Percentiles rank a stretch among this genome's conserved stretches.
These are phyloP conservation scores for Bombyx mori DNA, from an alignment of 1,140 invertebrate species.

Conservation along the genomic window DNA sequence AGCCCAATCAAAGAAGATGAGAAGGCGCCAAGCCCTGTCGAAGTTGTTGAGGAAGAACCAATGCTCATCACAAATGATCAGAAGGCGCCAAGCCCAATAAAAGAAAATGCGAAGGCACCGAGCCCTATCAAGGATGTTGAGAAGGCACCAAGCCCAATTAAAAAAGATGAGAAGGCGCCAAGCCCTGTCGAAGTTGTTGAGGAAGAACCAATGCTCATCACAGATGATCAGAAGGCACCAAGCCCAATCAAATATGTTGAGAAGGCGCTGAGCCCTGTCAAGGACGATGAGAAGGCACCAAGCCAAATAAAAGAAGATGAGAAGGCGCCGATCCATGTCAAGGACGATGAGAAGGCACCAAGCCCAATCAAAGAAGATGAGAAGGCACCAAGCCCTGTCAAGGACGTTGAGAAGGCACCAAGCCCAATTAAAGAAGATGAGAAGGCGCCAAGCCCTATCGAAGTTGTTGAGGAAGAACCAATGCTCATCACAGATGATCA, in stretches of 20 bases:
- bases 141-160: slow-evolving; percentile 3
- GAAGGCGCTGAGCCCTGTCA: background rate
- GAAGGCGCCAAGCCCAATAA: slow-evolving; percentile 10
- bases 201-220: slow-evolving; percentile 8
- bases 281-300: slow-evolving; percentile 2
- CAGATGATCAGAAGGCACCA: slow-evolving; percentile 9
- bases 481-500: too few species aligned
- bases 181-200: background rate
- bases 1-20: background rate
- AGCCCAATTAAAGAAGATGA: too few species aligned
- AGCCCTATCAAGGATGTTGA: slow-evolving; percentile 5
- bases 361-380: background rate
- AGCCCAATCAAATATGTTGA: slow-evolving; percentile 4
- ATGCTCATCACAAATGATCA: slow-evolving; percentile 2
- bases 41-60: slow-evolving; percentile 6
- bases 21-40: slow-evolving; percentile 5
- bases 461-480: too few species aligned
- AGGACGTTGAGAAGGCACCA: too few species aligned
- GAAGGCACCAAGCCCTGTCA: too few species aligned
- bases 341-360: background rate
- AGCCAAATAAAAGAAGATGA: background rate
- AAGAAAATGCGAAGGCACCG: slow-evolving; percentile 10
- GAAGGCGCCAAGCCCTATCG: too few species aligned
- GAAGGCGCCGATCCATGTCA: background rate
- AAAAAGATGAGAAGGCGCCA: background rate